Conservation (phyloP, 1,140 invertebrate species). For the Coelopa frigida region DNA sequence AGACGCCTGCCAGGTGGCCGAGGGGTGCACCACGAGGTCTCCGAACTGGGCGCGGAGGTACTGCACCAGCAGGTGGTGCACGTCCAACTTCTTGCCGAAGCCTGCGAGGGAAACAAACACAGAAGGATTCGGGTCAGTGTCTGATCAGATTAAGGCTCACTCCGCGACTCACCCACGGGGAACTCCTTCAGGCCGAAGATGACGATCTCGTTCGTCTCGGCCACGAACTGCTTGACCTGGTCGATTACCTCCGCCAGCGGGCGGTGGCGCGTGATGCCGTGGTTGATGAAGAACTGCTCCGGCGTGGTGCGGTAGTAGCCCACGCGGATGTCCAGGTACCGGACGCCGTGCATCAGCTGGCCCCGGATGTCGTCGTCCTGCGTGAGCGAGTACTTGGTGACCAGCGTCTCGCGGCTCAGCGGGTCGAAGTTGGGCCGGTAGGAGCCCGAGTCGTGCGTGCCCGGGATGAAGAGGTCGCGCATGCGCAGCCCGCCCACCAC, state of each 20-base stretch:
- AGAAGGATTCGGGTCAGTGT: too few species aligned
- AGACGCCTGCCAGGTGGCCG: slow-evolving; percentile 45
- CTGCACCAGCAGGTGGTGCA: slow-evolving; percentile 48
- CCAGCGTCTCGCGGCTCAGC: slow-evolving; percentile 33
- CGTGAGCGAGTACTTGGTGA: slow-evolving; percentile 48
- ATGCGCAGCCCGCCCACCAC: slow-evolving; percentile 44
- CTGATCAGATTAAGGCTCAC: background rate
- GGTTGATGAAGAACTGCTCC: slow-evolving; percentile 51
- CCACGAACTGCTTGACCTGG: slow-evolving; percentile 51
- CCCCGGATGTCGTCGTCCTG: slow-evolving; percentile 54
- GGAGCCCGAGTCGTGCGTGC: slow-evolving; percentile 58
- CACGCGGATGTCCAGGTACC: slow-evolving; percentile 55
- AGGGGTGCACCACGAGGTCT: slow-evolving; percentile 45
- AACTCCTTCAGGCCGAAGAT: slow-evolving; percentile 59
- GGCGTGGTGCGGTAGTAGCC: slow-evolving; percentile 46
- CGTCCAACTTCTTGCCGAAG: slow-evolving; percentile 40
- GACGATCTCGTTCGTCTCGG: slow-evolving; percentile 56
- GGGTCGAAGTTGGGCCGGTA: slow-evolving; percentile 46
- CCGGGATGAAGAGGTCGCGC: slow-evolving; percentile 53
- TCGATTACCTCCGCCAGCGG: slow-evolving; percentile 48
- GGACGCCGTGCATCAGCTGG: slow-evolving; percentile 52
- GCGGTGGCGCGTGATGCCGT: slow-evolving; percentile 48
- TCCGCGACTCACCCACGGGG: slow-evolving; percentile 47
- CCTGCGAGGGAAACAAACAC: slow-evolving; percentile 23
- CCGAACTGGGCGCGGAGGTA: slow-evolving; percentile 48